Percentiles rank a stretch among this genome's conserved stretches.
Conservation (phyloP, 2,797 vertebrate genomes). For the Rhabdophis nuchalis region DNA sequence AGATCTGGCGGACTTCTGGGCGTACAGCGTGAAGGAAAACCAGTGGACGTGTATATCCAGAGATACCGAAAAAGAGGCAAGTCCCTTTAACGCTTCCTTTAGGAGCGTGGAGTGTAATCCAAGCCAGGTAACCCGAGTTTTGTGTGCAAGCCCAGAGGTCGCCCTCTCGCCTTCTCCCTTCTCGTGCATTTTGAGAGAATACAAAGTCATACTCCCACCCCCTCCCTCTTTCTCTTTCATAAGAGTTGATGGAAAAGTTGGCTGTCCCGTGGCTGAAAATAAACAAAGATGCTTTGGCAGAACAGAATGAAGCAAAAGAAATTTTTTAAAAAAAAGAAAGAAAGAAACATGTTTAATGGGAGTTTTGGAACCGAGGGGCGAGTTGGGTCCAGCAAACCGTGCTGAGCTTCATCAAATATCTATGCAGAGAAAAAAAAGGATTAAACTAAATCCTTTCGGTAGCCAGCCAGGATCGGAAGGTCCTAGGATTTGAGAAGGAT, state of each 20-base stretch:
- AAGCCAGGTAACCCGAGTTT: not conserved
- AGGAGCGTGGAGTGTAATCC: not conserved
- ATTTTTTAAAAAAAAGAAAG: not conserved
- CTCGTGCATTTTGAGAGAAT: not conserved
- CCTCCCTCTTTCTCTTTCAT: not conserved
- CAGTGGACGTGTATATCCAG: slow-evolving; percentile 98
- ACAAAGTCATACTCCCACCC: not conserved
- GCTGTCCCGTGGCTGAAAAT: slow-evolving; percentile 44
- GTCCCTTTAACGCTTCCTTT: not conserved
- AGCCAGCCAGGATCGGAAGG: slow-evolving; percentile 18
- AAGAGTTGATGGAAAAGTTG: slow-evolving; percentile 31
- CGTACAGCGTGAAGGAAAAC: slow-evolving; percentile 96
- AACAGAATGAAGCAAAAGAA: not conserved
- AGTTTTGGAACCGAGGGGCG: slow-evolving; percentile 29
- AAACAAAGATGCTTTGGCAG: slow-evolving; percentile 29
- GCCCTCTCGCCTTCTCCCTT: not conserved
- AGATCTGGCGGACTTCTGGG: slow-evolving; percentile 98
- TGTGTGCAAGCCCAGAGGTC: not conserved
- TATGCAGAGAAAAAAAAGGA: slow-evolving; percentile 2
- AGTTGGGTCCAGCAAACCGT: slow-evolving; percentile 9
- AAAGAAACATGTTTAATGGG: slow-evolving; percentile 13
- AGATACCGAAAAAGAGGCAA: slow-evolving; percentile 96
- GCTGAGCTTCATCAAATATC: slow-evolving; percentile 22
- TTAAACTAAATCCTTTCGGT: slow-evolving; percentile 2
- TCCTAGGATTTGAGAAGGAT: slow-evolving; percentile 2